Base-by-base conservation (phyloP, 2,797 vertebrate genomes). In the Decapterus maruadsi region DNA sequence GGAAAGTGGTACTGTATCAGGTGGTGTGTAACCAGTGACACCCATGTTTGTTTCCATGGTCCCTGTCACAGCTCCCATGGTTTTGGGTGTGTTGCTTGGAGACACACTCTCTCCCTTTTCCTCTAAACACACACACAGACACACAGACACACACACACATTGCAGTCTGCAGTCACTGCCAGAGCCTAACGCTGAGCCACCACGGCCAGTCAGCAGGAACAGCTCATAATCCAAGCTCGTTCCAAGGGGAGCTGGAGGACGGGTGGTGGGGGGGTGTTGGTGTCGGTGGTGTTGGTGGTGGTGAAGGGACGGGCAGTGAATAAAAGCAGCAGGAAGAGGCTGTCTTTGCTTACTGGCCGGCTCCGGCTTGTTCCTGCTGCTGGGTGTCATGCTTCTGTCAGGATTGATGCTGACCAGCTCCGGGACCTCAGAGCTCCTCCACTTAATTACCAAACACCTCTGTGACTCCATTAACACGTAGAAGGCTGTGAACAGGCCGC, bases 371-470 rank as follows among this genome's bases (percentile, higher is more conserved):
- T 34, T 60, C 40, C 57, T 71, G 58, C 45, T 42, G 34, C 40
- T 67, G 40, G 48, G 50, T 75, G 69, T 78, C 69, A 45, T 12
- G 57, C 31, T 56, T 64, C n/a, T 82, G 69, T 81, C 68, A 73
- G 57, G n/a, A 29, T 46, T 51, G 20, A 75, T 72, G 43, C 64
- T 75, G 82, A 80, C 68, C 69, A 77, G 51, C 40, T 68, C 11
- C 1, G 19, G 43, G 64, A 85, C 80, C 78, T 73, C 46, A 8
- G 57, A 51, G 66, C 71, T 72, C 43, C 48, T 46, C 48, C n/a
- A 38, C 59, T 78, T 82, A 78, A 80, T 86, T 78, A 82, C 71
- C 17, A 56, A 74, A 64, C 59, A 75, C 68, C 68, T 72, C 55
- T 65, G 54, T 63, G 80, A 75, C 72, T 72, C 29, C 2, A 72